Percentiles rank a stretch among this genome's conserved stretches.
Evolutionary conservation across 2,113 vertebrate genomes (phyloP).

Genomic region (Catharus bicknelli): DNA sequence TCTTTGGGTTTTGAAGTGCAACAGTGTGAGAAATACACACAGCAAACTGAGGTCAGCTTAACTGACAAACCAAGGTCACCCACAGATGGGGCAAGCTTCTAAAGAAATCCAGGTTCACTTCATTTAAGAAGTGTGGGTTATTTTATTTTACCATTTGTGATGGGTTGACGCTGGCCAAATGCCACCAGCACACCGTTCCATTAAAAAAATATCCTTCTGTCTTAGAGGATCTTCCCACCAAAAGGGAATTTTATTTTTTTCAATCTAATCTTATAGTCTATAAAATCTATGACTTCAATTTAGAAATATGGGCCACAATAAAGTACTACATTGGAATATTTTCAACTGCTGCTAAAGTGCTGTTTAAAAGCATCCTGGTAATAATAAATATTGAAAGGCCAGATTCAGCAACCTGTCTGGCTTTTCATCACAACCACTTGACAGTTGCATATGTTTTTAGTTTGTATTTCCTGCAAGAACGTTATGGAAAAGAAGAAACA

Average conservation of each 20-base stretch:
- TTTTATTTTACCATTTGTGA: not conserved
- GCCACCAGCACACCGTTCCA: not conserved
- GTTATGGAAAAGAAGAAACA: not conserved
- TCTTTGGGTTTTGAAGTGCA: not conserved
- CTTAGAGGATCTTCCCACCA: not conserved
- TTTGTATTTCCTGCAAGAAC: not conserved
- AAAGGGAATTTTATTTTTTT: not conserved
- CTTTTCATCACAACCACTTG: slow-evolving; percentile 9
- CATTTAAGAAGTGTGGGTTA: not conserved
- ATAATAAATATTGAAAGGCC: slow-evolving; percentile 6
- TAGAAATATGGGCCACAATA: not conserved
- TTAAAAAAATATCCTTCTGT: not conserved
- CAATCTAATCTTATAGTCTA: not conserved
- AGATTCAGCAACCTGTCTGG: slow-evolving; percentile 14
- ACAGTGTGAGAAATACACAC: not conserved
- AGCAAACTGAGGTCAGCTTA: not conserved
- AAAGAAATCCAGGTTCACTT: not conserved
- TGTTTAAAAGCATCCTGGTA: slow-evolving; percentile 34
- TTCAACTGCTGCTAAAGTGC: slow-evolving; percentile 33
- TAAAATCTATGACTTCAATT: slow-evolving; percentile 24
- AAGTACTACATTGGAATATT: slow-evolving; percentile 15
- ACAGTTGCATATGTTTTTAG: not conserved
- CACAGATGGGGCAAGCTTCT: not conserved
- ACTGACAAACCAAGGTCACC: not conserved
- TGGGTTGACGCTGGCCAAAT: not conserved